Evolutionary conservation across 2,113 vertebrate genomes (phyloP), one percentile per base, ranked within the genome.

Genomic region (Machaerirhynchus nigripectus): DNA sequence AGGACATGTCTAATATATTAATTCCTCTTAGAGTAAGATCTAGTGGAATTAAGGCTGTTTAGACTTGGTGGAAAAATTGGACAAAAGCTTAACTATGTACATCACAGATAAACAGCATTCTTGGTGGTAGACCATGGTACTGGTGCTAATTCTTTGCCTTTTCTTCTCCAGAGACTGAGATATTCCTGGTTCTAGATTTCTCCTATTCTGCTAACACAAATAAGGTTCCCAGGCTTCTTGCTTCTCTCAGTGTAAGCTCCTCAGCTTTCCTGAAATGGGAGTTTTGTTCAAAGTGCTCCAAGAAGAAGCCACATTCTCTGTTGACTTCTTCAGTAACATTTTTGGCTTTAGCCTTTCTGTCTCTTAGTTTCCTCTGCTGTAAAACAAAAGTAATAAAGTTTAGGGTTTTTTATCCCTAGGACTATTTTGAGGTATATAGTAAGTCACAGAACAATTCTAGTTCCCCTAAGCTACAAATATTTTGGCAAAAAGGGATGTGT

Each of bases 201-300:
- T 96, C 61, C 40, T 94, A 19, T 92, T 88, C n/a, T 30, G 79
- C 50, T 93, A 87, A 93, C 42, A 95, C 20, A 55, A 69, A 70
- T 42, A 53, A 86, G n/a, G 44, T 76, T 70, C 57, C 87, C 77
- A 70, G 27, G 40, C 57, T 77, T 53, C 47, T 73, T 89, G 3
- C 52, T 76, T 56, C 30, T 55, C 8, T 74, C 0, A 0, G 30
- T 86, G 9, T 42, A 68, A 39, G 39, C 2, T 76, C 44, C 46
- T 80, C 20, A 69, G 9, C 16, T n/a, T 79, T 39, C 49, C 50
- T 85, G 59, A 71, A 67, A 73, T 0, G 3, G 7, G 15, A 70
- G 1, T 35, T 90, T 56, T 65, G 35, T 35, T 86, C 35, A 88
- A 74, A 86, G 44, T 56, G 28, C 10, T 86, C 30, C 44, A 65